phyloP scores from a whole-genome alignment of 1,140 invertebrate species.

The Carposina sasakii region DNA sequence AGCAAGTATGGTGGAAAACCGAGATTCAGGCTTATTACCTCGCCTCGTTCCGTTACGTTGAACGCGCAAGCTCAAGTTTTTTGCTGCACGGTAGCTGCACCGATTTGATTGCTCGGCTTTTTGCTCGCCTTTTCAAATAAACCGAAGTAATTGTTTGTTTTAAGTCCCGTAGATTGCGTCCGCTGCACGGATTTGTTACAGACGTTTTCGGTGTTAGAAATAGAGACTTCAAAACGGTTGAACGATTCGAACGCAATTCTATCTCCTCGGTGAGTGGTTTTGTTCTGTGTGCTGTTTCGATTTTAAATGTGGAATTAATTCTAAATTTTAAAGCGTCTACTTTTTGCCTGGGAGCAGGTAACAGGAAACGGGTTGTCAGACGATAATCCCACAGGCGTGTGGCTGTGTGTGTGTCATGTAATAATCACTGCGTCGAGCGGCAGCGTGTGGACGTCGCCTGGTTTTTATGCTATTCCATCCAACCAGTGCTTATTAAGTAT shows the following conservation, averaged over 20 bases:
- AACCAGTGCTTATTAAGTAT: conserved; percentile 40
- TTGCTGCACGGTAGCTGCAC: conserved; percentile 52
- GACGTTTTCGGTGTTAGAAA: conserved; percentile 55
- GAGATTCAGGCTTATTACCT: conserved; percentile 55
- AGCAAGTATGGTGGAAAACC: too few species aligned
- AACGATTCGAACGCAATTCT: conserved; percentile 24
- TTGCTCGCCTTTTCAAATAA: conserved; percentile 64
- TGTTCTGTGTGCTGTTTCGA: conserved; percentile 22
- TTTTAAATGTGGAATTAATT: conserved; percentile 60
- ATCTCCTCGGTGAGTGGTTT: conserved; percentile 13
- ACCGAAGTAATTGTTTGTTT: conserved; percentile 70
- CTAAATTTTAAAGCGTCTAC: conserved; percentile 47
- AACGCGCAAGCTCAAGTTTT: conserved; percentile 45
- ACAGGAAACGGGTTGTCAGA: conserved; percentile 63
- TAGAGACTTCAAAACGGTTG: conserved; percentile 60
- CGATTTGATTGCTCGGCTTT: conserved; percentile 64
- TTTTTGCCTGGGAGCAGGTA: conserved; percentile 61
- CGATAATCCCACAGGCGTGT: conserved; percentile 43
- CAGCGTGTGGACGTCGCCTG: conserved; percentile 37
- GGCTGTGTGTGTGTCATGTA: conserved; percentile 32
- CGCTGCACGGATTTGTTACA: conserved; percentile 58
- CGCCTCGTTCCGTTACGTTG: conserved; percentile 33
- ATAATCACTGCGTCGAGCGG: conserved; percentile 38
- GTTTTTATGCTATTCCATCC: too few species aligned
- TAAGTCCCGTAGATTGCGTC: conserved; percentile 60